Evolutionary conservation across 2,113 vertebrate genomes (phyloP).

Genomic region (Cephalopholis sonnerati): DNA sequence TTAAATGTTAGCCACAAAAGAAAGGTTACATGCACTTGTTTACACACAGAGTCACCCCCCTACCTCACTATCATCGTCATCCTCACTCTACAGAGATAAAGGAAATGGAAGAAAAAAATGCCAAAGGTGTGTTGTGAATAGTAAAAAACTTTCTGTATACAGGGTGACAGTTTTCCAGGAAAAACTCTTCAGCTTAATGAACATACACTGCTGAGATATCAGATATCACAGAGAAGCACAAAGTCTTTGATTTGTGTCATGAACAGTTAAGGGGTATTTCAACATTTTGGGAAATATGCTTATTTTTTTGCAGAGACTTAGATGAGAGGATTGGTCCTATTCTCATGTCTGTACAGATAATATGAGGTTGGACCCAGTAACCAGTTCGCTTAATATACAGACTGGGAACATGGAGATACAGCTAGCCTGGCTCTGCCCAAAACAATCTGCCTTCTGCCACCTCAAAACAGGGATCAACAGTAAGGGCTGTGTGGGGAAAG

Average conservation of each 20-base stretch:
- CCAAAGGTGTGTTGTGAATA: conserved; percentile 7
- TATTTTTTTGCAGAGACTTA: neutral
- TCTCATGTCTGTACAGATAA: neutral
- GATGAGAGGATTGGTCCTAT: no score
- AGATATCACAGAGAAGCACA: neutral
- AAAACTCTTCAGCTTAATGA: neutral
- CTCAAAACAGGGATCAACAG: no score
- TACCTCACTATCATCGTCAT: conserved; percentile 91
- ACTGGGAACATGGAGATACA: neutral
- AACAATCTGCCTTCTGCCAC: neutral
- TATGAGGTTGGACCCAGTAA: neutral
- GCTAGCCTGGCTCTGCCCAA: neutral
- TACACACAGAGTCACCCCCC: conserved; percentile 40
- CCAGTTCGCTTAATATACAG: neutral
- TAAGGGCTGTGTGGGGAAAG: no score
- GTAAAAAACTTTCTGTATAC: neutral
- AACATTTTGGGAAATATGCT: neutral
- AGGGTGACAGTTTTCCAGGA: neutral
- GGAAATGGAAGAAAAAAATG: conserved; percentile 45
- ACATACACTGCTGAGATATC: neutral
- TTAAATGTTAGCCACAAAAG: conserved; percentile 43
- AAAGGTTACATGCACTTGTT: conserved; percentile 48
- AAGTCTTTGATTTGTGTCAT: neutral
- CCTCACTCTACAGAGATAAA: conserved; percentile 89
- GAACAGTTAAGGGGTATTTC: neutral